phyloP scores from a whole-genome alignment of 1,140 invertebrate species.

The Samia ricini region DNA sequence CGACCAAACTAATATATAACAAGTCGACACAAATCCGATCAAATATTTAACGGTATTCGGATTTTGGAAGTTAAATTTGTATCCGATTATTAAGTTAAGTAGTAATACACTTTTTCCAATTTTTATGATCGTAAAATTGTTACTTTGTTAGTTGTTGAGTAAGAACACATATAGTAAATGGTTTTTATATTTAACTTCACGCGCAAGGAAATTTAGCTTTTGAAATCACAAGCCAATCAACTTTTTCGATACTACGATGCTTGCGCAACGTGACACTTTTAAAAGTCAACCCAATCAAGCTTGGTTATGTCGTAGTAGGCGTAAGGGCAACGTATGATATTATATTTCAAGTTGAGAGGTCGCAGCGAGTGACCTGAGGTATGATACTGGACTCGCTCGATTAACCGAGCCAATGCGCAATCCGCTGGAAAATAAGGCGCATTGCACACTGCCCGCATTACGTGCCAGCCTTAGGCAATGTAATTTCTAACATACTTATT shows the following conservation, averaged over 20 bases:
- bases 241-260: background rate
- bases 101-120: conserved; percentile 30
- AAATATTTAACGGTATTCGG: conserved; percentile 64
- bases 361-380: conserved; percentile 37
- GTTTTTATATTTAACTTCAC: background rate
- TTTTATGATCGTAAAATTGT: conserved; percentile 16
- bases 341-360: conserved; percentile 19
- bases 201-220: conserved; percentile 4
- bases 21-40: conserved; percentile 66
- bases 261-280: conserved; percentile 11
- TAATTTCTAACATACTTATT: conserved; percentile 72
- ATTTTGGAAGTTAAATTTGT: conserved; percentile 54
- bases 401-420: conserved; percentile 32
- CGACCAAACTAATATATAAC: conserved; percentile 48
- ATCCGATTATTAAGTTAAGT: conserved; percentile 51
- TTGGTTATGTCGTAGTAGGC: background rate
- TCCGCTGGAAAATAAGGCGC: conserved; percentile 27
- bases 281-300: conserved; percentile 30
- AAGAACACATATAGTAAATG: conserved; percentile 10
- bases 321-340: conserved; percentile 7
- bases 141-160: background rate
- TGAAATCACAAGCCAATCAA: conserved; percentile 19
- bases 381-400: conserved; percentile 34
- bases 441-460: conserved; percentile 28
- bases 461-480: conserved; percentile 42